phyloP scores from a whole-genome alignment of 2,888 invertebrate genomes.

The Temnothorax ravouxi region DNA sequence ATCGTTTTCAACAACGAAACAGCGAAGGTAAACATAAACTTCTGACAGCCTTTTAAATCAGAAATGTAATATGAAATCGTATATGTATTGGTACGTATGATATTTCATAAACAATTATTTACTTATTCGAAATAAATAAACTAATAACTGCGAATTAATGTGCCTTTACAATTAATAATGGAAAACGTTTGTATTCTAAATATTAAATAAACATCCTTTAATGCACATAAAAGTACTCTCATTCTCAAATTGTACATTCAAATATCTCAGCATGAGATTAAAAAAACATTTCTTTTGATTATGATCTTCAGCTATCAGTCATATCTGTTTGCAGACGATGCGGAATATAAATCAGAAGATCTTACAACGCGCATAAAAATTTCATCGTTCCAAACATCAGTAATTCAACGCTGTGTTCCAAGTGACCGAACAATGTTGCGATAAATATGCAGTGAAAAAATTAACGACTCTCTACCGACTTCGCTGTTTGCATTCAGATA shows the following conservation, averaged over 20 bases:
- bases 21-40: not conserved
- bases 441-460: conserved; percentile 46
- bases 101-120: not conserved
- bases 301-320: not conserved
- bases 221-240: not conserved
- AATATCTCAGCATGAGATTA: not conserved
- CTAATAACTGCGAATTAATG: not conserved
- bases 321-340: not conserved
- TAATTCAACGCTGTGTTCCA: not conserved
- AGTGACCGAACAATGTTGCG: conserved; percentile 13
- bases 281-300: not conserved
- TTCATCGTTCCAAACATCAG: conserved; percentile 7
- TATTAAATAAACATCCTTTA: not conserved
- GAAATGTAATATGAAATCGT: not conserved
- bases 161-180: not conserved
- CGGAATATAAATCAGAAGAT: conserved; percentile 2
- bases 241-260: not conserved
- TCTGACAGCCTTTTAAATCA: not conserved
- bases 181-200: not conserved
- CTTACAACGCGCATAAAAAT: conserved; percentile 10
- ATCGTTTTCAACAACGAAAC: conserved; percentile 16
- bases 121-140: not conserved
- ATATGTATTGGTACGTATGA: not conserved
- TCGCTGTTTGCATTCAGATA: conserved; percentile 46
- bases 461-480: conserved; percentile 30